Base-by-base conservation (phyloP, 2,888 invertebrate species). In the Trichopria drosophilae region DNA sequence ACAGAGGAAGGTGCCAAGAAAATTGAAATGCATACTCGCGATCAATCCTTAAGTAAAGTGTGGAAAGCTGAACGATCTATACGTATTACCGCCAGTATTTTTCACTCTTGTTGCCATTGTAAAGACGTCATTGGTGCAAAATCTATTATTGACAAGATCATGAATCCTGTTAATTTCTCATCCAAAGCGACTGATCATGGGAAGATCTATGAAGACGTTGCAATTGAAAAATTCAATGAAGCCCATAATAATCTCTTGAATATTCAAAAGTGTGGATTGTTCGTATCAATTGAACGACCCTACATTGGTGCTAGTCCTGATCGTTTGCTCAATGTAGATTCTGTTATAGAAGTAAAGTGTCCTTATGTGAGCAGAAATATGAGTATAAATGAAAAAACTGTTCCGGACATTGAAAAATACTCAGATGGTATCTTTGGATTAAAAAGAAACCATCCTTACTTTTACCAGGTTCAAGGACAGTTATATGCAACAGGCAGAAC, bases 381-480 rank as follows among this genome's bases (percentile, higher is more conserved):
- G 2, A 15, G 24, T 19, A 26, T 42, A 6, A 31, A 39, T 26
- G 53, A 53, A 24, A 34, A 34, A n/a, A 35, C 48, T n/a, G 23
- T 41, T 6, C 28, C 26, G 15, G 34, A 19, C 28, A 22, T 48
- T 12, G n/a, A 48, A 13, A 32, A 18, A 19, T 18, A 15, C 15
- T 12, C 12, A 10, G 37, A 34, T 6, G 23, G 44, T 24, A 7
- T 5, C 20, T 29, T 34, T n/a, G 13, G 3, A n/a, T 45, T 58
- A 43, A 61, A 61, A 42, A 32, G 36, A 13, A 48, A 43, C 20
- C 50, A 57, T 23, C n/a, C 19, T 6, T 58, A 59, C 31, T 58
- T 52, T 49, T 59, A 55, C 43, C 59, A 59, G 52, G 51, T 61
- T 6, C 59, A 59, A 51, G 61, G 59, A 4, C 59, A 61, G 39